A percentile compares a stretch with the other conserved stretches of the same genome.
Evolutionary conservation across 1,140 invertebrate genomes (phyloP).

Genomic region (Macrosteles quadrilineatus): DNA sequence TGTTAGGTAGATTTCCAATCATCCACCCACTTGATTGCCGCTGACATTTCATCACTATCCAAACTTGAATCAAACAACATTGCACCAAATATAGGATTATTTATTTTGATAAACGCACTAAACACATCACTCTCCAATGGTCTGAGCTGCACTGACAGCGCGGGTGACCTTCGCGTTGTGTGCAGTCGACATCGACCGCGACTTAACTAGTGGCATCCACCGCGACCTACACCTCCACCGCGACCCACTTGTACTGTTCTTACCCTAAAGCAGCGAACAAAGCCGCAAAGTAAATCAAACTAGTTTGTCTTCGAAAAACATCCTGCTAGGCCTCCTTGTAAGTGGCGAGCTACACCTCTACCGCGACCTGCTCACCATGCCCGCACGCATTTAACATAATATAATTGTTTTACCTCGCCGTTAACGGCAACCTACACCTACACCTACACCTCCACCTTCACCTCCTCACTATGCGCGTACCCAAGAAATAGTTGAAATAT

Average conservation of each 20-base stretch:
- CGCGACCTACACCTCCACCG: neutral
- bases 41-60: neutral
- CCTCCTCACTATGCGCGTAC: slow-evolving; percentile 11
- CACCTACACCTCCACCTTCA: slow-evolving; percentile 14
- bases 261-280: neutral
- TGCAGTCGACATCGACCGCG: too few species aligned
- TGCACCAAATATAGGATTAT: neutral
- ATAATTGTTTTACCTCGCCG: neutral
- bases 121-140: too few species aligned
- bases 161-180: neutral
- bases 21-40: neutral
- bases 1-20: too few species aligned
- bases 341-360: neutral
- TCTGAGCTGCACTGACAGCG: neutral
- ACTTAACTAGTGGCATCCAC: too few species aligned
- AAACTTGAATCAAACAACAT: too few species aligned
- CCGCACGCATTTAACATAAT: neutral
- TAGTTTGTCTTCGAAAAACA: slow-evolving; percentile 14
- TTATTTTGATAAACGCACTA: neutral
- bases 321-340: too few species aligned
- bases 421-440: slow-evolving; percentile 8
- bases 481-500: too few species aligned
- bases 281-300: neutral
- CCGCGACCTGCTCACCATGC: slow-evolving; percentile 10
- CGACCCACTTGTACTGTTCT: neutral